Base-by-base conservation (phyloP, 2,888 invertebrate species). In the Candidula unifasciata region DNA sequence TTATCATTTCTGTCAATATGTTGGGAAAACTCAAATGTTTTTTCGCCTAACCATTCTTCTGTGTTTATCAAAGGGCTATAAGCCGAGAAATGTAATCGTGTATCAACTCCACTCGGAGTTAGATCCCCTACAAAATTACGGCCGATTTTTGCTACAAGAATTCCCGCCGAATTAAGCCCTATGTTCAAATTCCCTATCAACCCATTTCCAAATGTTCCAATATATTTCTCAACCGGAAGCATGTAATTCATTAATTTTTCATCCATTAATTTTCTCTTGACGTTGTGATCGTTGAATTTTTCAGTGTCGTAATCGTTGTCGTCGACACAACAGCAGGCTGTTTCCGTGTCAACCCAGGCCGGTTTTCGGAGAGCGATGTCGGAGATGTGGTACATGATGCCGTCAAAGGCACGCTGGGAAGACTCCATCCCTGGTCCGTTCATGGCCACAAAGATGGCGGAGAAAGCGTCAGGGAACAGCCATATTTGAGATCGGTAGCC, bases 391-490 rank as follows among this genome's bases (percentile, higher is more conserved):
- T 74, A 82, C 73, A 71, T 33, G 33, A 84, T 35, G 37, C 54
- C 68, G 3, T 66, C 79, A 2, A 86, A 24, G n/a, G 86, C 68
- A 18, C 33, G 33, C 13, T 44, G 27, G 27, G 78, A 37, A 13
- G 18, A 10, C 24, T 81, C 54, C 0, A 44, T 30, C 16, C 82
- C 82, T 33, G 86, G 86, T 6, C 86, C 86, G 73, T 84, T 86
- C 10, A 69, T 44, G 10, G 86, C 78, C 30, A 86, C 44, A 44
- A 44, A 84, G 18, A 84, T 84, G 44, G 71, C 86, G 1, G 69
- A 57, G 27, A 78, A 37, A 27, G 52, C 10, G 21, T 84, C 86
- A 5, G 86, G 86, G 57, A 82, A 82, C 66, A 86, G 44, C 68
- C 84, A 54, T 8, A 86, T 33, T n/a, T 66, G 68, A 35, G 86